Conservation (phyloP, 2,888 invertebrate genomes). For the Phragmatobia fuliginosa region DNA sequence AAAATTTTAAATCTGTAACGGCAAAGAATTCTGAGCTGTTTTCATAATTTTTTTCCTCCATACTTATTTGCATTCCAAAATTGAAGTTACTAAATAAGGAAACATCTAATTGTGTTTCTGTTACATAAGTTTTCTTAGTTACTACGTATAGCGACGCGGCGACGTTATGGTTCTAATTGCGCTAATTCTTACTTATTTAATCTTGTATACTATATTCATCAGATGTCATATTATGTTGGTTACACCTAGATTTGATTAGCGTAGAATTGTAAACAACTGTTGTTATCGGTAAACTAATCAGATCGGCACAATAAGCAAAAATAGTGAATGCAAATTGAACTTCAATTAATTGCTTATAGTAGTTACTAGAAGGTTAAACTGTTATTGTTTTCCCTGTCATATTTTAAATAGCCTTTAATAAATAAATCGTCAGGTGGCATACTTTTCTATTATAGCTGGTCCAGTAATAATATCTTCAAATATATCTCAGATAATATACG, state of each 20-base stretch:
- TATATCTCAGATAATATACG: no score
- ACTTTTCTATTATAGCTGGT: no score
- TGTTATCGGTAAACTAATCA: background rate
- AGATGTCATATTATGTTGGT: background rate
- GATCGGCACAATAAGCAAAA: no score
- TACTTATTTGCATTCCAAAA: background rate
- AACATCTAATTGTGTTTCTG: background rate
- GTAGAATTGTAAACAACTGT: background rate
- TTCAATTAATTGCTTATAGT: background rate
- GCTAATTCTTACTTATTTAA: background rate
- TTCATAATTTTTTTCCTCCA: background rate
- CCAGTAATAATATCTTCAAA: no score
- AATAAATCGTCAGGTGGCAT: no score
- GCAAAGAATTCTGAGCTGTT: no score
- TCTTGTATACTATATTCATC: no score
- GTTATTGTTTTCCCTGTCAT: background rate
- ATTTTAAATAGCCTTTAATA: no score
- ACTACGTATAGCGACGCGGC: background rate
- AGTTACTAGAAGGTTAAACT: background rate
- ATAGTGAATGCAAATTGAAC: background rate
- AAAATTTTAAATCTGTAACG: background rate
- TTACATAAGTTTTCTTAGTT: background rate
- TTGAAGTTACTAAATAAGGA: background rate
- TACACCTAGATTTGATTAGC: background rate
- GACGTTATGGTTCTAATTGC: background rate